These are phyloP conservation scores for Hesperophylax magnus DNA, from an alignment of 1,140 invertebrate genomes.

Conservation along the genomic window DNA sequence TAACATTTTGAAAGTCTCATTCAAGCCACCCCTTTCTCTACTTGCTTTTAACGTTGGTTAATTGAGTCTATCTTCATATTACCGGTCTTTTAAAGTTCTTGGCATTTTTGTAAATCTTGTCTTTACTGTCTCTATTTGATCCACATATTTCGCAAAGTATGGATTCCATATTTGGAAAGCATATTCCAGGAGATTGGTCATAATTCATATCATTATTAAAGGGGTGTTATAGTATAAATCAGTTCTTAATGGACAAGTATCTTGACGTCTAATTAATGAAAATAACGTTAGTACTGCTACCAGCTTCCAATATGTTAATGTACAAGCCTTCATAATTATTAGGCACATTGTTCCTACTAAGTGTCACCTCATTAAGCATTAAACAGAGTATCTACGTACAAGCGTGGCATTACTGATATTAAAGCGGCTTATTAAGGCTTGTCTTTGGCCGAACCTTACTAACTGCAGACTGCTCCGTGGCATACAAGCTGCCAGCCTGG, in stretches of 20 bases:
- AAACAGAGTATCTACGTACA: background rate
- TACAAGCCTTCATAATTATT: too few relatives aligned
- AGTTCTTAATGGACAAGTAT: background rate
- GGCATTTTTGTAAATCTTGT: too few relatives aligned
- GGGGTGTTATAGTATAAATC: background rate
- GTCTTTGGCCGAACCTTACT: background rate
- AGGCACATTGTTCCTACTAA: background rate
- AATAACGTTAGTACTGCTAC: background rate
- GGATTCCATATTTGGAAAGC: too few relatives aligned
- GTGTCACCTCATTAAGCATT: slow-evolving; percentile 3
- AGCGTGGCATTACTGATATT: slow-evolving; percentile 11
- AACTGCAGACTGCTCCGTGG: background rate
- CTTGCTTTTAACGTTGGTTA: too few relatives aligned
- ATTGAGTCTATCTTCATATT: too few relatives aligned
- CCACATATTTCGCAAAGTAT: too few relatives aligned
- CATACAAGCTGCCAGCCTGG: background rate
- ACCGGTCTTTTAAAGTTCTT: too few relatives aligned
- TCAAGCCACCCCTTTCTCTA: too few relatives aligned
- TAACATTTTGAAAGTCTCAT: too few relatives aligned
- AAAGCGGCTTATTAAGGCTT: slow-evolving; percentile 31
- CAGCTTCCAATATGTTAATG: background rate
- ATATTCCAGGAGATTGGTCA: too few relatives aligned
- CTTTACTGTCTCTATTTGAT: too few relatives aligned
- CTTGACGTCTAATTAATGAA: background rate
- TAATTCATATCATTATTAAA: too few relatives aligned